A percentile compares a stretch with the other conserved stretches of the same genome.
Conservation (phyloP, 2,113 vertebrate genomes). For the Noturus placidus region DNA sequence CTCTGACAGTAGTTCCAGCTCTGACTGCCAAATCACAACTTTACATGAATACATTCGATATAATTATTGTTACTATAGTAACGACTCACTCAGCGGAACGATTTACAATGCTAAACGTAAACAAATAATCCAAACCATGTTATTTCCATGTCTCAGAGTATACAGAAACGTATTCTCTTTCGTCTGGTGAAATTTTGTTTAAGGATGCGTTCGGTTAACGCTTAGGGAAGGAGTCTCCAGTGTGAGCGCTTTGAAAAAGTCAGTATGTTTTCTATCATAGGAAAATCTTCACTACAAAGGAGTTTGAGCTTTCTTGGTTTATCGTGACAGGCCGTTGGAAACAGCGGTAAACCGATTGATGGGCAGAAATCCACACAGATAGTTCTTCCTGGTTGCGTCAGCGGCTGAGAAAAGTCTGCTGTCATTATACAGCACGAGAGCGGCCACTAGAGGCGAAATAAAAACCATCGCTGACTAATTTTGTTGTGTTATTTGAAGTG, state of each 20-base stretch:
- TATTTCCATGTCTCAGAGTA: background rate
- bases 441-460: too few species aligned
- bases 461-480: too few species aligned
- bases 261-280: background rate
- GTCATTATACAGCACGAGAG: too few species aligned
- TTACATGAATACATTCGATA: background rate
- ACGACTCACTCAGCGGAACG: background rate
- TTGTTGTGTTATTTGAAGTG: too few species aligned
- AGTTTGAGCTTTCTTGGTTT: background rate
- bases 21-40: background rate
- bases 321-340: background rate
- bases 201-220: background rate
- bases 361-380: too few species aligned
- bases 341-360: too few species aligned
- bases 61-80: background rate
- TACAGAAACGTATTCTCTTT: background rate
- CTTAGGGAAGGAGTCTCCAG: background rate
- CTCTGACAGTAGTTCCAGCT: background rate
- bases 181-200: background rate
- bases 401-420: too few species aligned
- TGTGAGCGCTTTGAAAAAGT: background rate
- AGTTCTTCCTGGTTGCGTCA: too few species aligned
- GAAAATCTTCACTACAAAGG: background rate
- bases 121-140: background rate
- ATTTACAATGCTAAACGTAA: background rate